A percentile compares a stretch with the other conserved stretches of the same genome.
phyloP scores from a whole-genome alignment of 2,888 invertebrate species.

The Polydrusus tereticollis region DNA sequence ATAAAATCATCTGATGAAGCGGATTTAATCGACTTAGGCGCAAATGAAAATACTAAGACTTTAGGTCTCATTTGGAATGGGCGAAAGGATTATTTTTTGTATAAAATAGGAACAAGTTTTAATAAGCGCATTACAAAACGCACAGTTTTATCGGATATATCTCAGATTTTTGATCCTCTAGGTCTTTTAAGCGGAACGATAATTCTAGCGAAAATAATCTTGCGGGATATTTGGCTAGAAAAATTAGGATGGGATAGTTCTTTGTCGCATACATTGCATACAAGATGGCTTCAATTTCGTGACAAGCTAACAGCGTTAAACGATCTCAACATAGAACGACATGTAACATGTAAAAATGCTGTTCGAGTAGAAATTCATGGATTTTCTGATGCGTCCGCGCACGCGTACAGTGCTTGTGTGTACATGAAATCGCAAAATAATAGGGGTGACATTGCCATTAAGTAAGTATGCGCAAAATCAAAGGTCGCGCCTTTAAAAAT shows the following conservation, averaged over 20 bases:
- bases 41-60: conserved; percentile 16
- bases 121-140: conserved; percentile 17
- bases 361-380: conserved; percentile 36
- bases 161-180: no score
- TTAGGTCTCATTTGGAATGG: conserved; percentile 17
- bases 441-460: conserved; percentile 29
- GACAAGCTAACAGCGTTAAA: conserved; percentile 43
- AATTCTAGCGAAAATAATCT: conserved; percentile 47
- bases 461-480: conserved; percentile 47
- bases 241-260: conserved; percentile 44
- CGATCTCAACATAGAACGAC: conserved; percentile 40
- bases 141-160: conserved; percentile 39
- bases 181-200: conserved; percentile 48
- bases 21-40: no score
- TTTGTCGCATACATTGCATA: conserved; percentile 26
- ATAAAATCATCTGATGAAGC: neutral
- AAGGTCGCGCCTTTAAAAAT: conserved; percentile 48
- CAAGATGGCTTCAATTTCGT: conserved; percentile 37
- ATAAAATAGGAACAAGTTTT: no score
- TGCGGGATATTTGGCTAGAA: conserved; percentile 45
- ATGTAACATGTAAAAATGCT: conserved; percentile 35
- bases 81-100: no score
- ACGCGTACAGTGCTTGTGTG: conserved; percentile 44
- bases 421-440: conserved; percentile 39
- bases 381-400: conserved; percentile 44